Base-by-base conservation (phyloP, 1,140 invertebrate species). In the Brachionus plicatilis region DNA sequence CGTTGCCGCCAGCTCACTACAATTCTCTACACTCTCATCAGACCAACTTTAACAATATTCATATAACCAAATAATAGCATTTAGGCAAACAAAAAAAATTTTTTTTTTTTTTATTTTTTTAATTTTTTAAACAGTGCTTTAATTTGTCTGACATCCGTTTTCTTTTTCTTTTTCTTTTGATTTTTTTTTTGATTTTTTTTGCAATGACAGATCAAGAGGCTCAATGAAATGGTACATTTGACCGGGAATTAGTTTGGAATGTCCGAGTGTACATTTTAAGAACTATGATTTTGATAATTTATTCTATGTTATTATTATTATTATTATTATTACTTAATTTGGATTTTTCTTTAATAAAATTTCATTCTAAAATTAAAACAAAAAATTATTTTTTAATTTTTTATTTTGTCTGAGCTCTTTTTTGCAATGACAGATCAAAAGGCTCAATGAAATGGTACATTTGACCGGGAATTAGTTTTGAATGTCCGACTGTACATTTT, bases 61-160 rank as follows among this genome's bases (percentile, higher is more conserved):
- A 50, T n/a, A 45, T 47, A 76, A 47, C 47, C 43, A 75, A 76
- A 47, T 50, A 76, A 76, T 37, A 50, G 72, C 72, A 76, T 76
- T 76, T 76, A 76, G 17, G 29, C 6, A 70, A 45, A 33, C 6
- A 68, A 68, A 68, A 68, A 72, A n/a, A 72, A 43, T 75, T 50
- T 76, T 50, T 50, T 76, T 50, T 76, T 76, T 47, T 76, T 76
- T 47, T 14, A 50, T 53, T 76, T 50, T 50, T 76, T 50, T 76
- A 45, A 50, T 76, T 76, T 76, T 76, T 76, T 6, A 76, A 76
- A 76, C 72, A 76, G 72, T 76, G 72, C 72, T 76, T 76, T 76
- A 76, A 9, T 50, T 76, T 76, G 20, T 20, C 41, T 76, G 43
- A 76, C 72, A 76, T 76, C 43, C 45, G 41, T 76, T 76, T 37